Percentiles rank a stretch among this genome's conserved stretches.
These are phyloP conservation scores for Cosmia pyralina DNA, from an alignment of 2,888 invertebrate species.

Conservation along the genomic window DNA sequence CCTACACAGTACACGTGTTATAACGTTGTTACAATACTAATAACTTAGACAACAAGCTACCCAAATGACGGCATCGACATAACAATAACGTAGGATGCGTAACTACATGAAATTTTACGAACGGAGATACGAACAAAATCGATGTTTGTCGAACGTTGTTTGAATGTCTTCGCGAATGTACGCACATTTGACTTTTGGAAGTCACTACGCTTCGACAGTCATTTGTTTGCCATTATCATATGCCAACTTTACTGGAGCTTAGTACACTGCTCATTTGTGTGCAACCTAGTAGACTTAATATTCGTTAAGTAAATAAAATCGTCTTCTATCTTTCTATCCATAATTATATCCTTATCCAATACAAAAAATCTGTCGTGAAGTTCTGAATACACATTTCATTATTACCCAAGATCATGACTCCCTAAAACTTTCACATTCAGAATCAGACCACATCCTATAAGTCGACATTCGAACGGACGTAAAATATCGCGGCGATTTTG, in stretches of 20 bases:
- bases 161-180: conserved; percentile 27
- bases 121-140: conserved; percentile 60
- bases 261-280: no score
- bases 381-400: not conserved
- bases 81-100: conserved; percentile 54
- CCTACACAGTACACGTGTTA: conserved; percentile 1
- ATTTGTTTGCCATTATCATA: not conserved
- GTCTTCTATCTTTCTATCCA: not conserved
- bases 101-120: conserved; percentile 67
- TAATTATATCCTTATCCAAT: no score
- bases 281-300: not conserved
- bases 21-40: conserved; percentile 26
- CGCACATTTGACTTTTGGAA: not conserved
- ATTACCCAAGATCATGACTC: conserved; percentile 1
- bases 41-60: conserved; percentile 41
- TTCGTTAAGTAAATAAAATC: not conserved
- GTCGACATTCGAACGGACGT: no score
- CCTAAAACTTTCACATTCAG: conserved; percentile 4
- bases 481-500: no score
- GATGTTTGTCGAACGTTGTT: conserved; percentile 53
- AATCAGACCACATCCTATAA: no score
- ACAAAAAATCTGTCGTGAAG: no score
- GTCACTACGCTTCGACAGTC: not conserved
- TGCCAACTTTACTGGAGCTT: not conserved
- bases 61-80: conserved; percentile 57